Conservation (phyloP, 2,797 vertebrate genomes). For the Pempheris klunzingeri region DNA sequence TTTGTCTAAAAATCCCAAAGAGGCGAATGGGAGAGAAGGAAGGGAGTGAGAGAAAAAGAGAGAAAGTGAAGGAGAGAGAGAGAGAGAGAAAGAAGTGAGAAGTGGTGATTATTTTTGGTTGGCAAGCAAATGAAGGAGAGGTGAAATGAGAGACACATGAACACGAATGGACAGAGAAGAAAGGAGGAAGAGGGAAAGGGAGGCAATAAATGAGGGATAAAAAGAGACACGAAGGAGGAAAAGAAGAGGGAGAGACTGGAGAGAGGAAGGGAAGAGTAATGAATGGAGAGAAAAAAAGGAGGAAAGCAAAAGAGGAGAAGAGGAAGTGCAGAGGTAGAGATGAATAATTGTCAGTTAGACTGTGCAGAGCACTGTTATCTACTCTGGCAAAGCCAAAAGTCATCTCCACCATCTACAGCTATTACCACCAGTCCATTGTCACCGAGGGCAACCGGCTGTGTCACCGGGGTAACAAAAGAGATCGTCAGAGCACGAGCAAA, state of each 20-base stretch:
- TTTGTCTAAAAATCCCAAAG: slow-evolving; percentile 40
- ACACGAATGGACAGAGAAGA: slow-evolving; percentile 19
- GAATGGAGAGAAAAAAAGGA: neutral
- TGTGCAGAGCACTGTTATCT: slow-evolving; percentile 52
- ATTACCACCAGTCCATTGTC: slow-evolving; percentile 57
- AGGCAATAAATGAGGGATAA: neutral
- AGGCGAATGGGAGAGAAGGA: slow-evolving; percentile 18
- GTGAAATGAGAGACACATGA: slow-evolving; percentile 21
- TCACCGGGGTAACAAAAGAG: slow-evolving; percentile 46
- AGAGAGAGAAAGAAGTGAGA: neutral
- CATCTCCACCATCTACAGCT: slow-evolving; percentile 58
- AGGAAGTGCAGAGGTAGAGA: slow-evolving; percentile 7
- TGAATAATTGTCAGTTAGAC: slow-evolving; percentile 37
- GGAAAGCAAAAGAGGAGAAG: neutral
- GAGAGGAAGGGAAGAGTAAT: neutral
- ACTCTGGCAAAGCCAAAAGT: slow-evolving; percentile 57
- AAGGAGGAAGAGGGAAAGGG: neutral
- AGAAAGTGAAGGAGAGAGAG: neutral
- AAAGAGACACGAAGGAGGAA: neutral
- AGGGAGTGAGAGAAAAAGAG: neutral
- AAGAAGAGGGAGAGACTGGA: neutral
- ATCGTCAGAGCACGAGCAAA: slow-evolving; percentile 25
- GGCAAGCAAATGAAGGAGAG: slow-evolving; percentile 23
- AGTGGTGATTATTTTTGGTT: slow-evolving; percentile 31
- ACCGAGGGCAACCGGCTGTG: slow-evolving; percentile 48